These are phyloP conservation scores for Otolemur garnettii DNA, from an alignment of 2,113 vertebrate genomes.

Conservation along the genomic window DNA sequence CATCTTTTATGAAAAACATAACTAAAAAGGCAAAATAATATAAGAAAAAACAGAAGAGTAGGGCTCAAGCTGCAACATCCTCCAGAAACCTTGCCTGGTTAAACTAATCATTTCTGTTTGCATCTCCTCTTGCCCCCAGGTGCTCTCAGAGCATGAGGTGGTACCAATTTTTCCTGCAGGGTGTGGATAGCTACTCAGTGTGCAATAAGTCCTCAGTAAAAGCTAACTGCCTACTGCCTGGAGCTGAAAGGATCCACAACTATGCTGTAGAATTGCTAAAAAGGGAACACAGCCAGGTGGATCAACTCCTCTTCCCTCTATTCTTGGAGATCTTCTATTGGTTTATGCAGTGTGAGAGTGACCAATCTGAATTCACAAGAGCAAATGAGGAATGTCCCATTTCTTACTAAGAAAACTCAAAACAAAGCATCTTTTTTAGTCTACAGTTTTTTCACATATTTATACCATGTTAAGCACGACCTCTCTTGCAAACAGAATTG, in stretches of 20 bases:
- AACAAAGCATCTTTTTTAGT: background rate
- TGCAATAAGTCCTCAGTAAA: background rate
- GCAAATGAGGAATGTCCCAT: background rate
- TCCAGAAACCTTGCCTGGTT: constrained; percentile 27
- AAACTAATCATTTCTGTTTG: constrained; percentile 59
- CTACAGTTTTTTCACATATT: background rate
- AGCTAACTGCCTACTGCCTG: background rate
- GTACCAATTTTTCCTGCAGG: background rate
- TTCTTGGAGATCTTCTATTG: background rate
- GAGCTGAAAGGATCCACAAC: background rate
- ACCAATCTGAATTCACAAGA: background rate
- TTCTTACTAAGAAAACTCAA: background rate
- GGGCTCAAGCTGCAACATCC: background rate
- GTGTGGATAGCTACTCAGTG: background rate
- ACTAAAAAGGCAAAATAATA: background rate
- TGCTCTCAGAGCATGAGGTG: background rate
- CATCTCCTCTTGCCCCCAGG: background rate
- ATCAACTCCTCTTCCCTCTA: background rate
- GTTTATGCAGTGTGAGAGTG: background rate
- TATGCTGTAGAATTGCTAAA: background rate
- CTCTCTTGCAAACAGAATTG: background rate
- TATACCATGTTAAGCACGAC: background rate
- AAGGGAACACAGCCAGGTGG: background rate
- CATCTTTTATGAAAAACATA: background rate
- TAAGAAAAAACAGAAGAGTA: background rate